Percentiles rank a stretch among this genome's conserved stretches.
Evolutionary conservation across 2,797 vertebrate species (phyloP).

Genomic region (Schizopygopsis pylzovi): DNA sequence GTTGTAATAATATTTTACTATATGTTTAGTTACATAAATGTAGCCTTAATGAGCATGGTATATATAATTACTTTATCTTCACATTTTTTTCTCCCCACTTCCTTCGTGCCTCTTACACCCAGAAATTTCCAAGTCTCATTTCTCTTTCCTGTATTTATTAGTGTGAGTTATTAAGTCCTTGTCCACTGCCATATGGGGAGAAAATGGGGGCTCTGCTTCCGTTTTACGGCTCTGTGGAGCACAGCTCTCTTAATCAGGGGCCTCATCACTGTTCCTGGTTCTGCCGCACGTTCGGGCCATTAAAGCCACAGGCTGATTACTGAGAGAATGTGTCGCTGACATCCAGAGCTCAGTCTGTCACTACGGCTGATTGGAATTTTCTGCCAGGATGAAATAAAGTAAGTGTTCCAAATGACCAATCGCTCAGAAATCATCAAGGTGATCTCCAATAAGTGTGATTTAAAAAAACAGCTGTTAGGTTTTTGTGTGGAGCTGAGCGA

Average conservation of each 20-base stretch:
- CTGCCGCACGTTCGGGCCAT: conserved; percentile 78
- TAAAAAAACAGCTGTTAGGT: background rate
- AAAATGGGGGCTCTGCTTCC: conserved; percentile 73
- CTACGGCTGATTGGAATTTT: conserved; percentile 69
- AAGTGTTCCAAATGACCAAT: conserved; percentile 33
- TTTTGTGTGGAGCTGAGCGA: background rate
- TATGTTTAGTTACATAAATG: too few species aligned
- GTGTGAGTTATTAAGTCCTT: conserved; percentile 75
- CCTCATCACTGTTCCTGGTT: conserved; percentile 76
- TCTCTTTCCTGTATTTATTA: conserved; percentile 65
- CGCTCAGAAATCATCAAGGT: background rate
- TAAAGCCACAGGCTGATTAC: conserved; percentile 78
- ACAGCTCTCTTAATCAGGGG: conserved; percentile 79
- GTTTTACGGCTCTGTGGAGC: conserved; percentile 70
- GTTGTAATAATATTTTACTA: too few species aligned
- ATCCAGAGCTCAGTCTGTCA: conserved; percentile 71
- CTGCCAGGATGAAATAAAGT: conserved; percentile 37
- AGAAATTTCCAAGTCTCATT: conserved; percentile 23
- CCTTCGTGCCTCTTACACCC: background rate
- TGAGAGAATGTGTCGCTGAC: conserved; percentile 75
- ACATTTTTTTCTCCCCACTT: background rate
- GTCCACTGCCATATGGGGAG: conserved; percentile 75
- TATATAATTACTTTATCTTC: background rate
- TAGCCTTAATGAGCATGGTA: too few species aligned
- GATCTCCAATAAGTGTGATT: conserved; percentile 12